phyloP scores from a whole-genome alignment of 2,113 vertebrate genomes.

The Gallinago media region DNA sequence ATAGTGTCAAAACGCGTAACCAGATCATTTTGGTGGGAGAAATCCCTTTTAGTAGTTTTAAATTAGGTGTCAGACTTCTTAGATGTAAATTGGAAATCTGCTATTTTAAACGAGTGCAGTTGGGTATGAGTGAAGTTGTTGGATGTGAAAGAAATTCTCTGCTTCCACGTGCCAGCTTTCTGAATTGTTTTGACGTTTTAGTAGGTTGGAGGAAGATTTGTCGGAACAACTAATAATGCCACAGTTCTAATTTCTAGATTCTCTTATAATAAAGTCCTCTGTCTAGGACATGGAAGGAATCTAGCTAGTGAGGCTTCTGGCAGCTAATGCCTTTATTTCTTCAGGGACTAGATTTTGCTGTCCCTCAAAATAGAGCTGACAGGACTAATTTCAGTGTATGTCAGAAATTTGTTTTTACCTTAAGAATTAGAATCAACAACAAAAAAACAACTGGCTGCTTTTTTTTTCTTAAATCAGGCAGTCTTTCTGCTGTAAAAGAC shows the following conservation, averaged over 20 bases:
- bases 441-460: background rate
- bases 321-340: background rate
- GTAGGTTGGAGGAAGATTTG: background rate
- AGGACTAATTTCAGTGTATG: background rate
- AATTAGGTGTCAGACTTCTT: background rate
- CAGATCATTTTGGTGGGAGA: background rate
- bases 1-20: background rate
- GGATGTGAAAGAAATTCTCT: background rate
- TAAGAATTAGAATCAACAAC: background rate
- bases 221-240: background rate
- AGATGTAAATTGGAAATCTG: background rate
- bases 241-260: background rate
- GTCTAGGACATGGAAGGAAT: background rate
- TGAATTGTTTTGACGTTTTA: conserved; percentile 26
- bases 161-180: background rate
- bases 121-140: background rate
- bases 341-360: background rate
- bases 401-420: background rate
- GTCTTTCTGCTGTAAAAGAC: background rate
- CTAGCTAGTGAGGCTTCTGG: background rate
- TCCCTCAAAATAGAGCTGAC: background rate
- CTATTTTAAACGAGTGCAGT: background rate
- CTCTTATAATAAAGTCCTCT: background rate
- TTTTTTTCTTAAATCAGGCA: background rate
- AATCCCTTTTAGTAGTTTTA: background rate